A percentile compares a stretch with the other conserved stretches of the same genome.
These are phyloP conservation scores for Drosophila ogumai DNA, from an alignment of 1,140 invertebrate species.

Conservation along the genomic window DNA sequence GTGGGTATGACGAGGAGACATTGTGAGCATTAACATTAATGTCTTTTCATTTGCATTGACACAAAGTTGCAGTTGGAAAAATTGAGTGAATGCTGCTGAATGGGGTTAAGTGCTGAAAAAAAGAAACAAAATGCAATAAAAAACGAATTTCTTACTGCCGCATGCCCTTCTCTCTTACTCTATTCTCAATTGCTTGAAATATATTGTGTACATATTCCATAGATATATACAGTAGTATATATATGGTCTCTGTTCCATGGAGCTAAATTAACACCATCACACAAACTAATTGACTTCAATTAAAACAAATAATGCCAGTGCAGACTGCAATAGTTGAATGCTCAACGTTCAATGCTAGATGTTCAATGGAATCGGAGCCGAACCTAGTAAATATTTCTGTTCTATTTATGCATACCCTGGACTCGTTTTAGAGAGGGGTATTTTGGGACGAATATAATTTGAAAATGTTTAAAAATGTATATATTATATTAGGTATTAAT, in stretches of 20 bases:
- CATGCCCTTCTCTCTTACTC: neutral
- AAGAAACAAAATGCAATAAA: slow-evolving; percentile 24
- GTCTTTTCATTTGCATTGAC: slow-evolving; percentile 46
- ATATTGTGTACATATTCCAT: slow-evolving; percentile 23
- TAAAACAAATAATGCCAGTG: slow-evolving; percentile 75
- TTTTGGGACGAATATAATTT: neutral
- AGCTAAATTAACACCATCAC: slow-evolving; percentile 79
- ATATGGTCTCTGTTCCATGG: slow-evolving; percentile 1
- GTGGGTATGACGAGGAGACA: slow-evolving; percentile 12
- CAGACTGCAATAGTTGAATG: slow-evolving; percentile 50
- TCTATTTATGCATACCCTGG: slow-evolving; percentile 24
- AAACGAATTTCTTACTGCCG: slow-evolving; percentile 23
- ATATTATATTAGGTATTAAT: too few relatives aligned
- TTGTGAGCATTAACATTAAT: slow-evolving; percentile 49
- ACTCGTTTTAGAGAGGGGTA: too few relatives aligned
- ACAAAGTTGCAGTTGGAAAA: slow-evolving; percentile 39
- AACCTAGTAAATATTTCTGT: slow-evolving; percentile 31
- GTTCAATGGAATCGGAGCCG: slow-evolving; percentile 21
- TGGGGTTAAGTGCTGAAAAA: slow-evolving; percentile 45
- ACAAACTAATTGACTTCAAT: slow-evolving; percentile 84
- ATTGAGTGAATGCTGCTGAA: slow-evolving; percentile 6
- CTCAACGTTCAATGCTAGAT: slow-evolving; percentile 41
- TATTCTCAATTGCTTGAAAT: slow-evolving; percentile 37
- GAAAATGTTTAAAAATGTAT: neutral
- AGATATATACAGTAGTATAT: neutral